phyloP scores from a whole-genome alignment of 2,113 vertebrate genomes.

The Atherinomorus stipes region DNA sequence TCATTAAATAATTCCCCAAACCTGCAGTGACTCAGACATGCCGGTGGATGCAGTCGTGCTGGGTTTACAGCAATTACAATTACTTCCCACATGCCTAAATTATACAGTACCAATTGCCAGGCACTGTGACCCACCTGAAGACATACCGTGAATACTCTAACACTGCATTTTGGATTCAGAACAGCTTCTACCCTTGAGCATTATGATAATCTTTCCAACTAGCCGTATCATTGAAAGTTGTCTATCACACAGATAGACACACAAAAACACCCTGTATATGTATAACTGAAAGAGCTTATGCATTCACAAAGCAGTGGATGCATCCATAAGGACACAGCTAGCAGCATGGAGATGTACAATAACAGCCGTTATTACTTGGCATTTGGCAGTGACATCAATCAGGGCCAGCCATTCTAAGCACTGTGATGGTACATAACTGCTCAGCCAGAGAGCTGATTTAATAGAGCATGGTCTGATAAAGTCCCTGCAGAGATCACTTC shows the following conservation, averaged over 20 bases:
- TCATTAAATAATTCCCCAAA: slow-evolving; percentile 40
- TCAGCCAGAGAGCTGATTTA: slow-evolving; percentile 71
- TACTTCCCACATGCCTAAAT: slow-evolving; percentile 53
- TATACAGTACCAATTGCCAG: slow-evolving; percentile 61
- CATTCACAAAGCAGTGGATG: slow-evolving; percentile 1
- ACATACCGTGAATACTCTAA: slow-evolving; percentile 58
- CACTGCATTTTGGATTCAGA: slow-evolving; percentile 61
- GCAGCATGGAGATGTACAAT: slow-evolving; percentile 52
- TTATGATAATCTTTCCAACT: slow-evolving; percentile 59
- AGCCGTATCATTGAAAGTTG: slow-evolving; percentile 42
- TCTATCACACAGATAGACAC: slow-evolving; percentile 7
- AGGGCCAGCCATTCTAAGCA: slow-evolving; percentile 54
- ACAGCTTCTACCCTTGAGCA: slow-evolving; percentile 50
- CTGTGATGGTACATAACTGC: slow-evolving; percentile 69
- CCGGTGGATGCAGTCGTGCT: slow-evolving; percentile 25
- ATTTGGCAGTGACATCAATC: slow-evolving; percentile 67
- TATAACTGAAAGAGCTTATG: slow-evolving; percentile 7
- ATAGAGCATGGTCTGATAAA: slow-evolving; percentile 75
- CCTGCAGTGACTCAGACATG: slow-evolving; percentile 11
- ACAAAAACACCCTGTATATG: slow-evolving; percentile 28
- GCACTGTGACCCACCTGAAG: slow-evolving; percentile 67
- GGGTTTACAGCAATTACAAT: slow-evolving; percentile 57
- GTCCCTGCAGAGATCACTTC: slow-evolving; percentile 76
- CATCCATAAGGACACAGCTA: slow-evolving; percentile 49
- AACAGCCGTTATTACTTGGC: slow-evolving; percentile 71